phyloP scores from a whole-genome alignment of 1,140 invertebrate genomes.

The Zaprionus vittiger region DNA sequence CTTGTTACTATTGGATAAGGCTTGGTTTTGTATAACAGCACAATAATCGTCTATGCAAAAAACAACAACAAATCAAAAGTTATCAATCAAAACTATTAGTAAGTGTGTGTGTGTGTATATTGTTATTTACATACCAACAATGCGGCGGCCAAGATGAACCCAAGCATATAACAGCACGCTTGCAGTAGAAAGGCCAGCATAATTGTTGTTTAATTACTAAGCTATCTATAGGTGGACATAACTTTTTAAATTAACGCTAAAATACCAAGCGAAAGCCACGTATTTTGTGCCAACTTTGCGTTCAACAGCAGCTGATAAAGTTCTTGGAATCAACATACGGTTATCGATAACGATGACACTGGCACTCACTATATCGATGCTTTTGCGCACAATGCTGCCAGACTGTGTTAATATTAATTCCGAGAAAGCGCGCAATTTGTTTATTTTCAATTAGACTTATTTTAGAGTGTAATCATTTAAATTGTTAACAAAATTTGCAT shows the following conservation, averaged over 20 bases:
- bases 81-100: constrained; percentile 18
- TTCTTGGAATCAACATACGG: constrained; percentile 15
- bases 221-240: constrained; percentile 58
- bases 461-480: background rate
- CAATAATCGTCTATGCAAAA: constrained; percentile 86
- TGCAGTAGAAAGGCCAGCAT: constrained; percentile 58
- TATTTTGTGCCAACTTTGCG: constrained; percentile 51
- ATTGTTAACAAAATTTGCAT: no score
- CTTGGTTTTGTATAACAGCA: constrained; percentile 86
- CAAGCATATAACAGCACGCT: constrained; percentile 49
- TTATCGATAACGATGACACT: constrained; percentile 4
- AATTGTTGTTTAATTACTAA: constrained; percentile 22
- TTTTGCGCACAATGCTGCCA: constrained; percentile 16
- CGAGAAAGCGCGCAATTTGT: background rate
- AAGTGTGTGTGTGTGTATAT: constrained; percentile 1
- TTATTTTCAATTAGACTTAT: background rate
- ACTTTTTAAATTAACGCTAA: constrained; percentile 57
- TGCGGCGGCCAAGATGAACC: constrained; percentile 16
- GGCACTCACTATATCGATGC: constrained; percentile 19
- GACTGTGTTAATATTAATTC: background rate
- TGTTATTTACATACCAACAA: constrained; percentile 49
- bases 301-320: constrained; percentile 42
- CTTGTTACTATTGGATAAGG: constrained; percentile 89
- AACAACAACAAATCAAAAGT: constrained; percentile 22
- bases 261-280: constrained; percentile 53